phyloP scores from a whole-genome alignment of 2,797 vertebrate species.

The Sebastes umbrosus region DNA sequence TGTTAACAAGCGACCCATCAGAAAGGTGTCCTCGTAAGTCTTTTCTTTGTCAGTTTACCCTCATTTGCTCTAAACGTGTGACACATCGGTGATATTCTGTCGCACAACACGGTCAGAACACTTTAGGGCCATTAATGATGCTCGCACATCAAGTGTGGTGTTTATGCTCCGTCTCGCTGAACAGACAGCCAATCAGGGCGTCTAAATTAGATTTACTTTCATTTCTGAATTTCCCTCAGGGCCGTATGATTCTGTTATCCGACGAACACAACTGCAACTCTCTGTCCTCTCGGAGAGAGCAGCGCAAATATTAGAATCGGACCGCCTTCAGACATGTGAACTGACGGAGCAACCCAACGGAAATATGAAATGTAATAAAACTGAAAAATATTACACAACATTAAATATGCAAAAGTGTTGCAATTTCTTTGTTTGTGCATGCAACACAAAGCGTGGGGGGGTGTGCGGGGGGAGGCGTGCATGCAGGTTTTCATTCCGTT shows the following conservation, averaged over 20 bases:
- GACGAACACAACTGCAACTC: conserved; percentile 54
- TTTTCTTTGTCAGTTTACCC: conserved; percentile 32
- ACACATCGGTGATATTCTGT: conserved; percentile 44
- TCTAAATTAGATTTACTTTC: conserved; percentile 78
- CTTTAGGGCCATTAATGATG: conserved; percentile 72
- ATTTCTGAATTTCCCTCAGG: conserved; percentile 75
- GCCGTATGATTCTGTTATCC: conserved; percentile 72
- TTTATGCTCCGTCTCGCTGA: conserved; percentile 69
- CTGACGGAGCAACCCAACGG: conserved; percentile 13
- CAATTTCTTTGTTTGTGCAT: conserved; percentile 31
- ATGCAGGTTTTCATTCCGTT: background rate
- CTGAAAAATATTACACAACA: background rate
- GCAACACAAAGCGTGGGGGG: background rate
- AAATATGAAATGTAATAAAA: conserved; percentile 16
- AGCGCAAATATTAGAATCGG: conserved; percentile 50
- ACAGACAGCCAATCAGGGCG: conserved; percentile 69
- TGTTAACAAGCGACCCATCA: conserved; percentile 14
- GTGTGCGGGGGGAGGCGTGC: background rate
- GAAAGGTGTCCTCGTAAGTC: conserved; percentile 3
- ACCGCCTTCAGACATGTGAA: conserved; percentile 48
- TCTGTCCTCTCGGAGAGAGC: conserved; percentile 33
- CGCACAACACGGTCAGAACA: conserved; percentile 65
- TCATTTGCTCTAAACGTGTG: conserved; percentile 50
- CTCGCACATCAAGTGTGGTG: conserved; percentile 71
- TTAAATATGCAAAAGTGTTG: conserved; percentile 7